Evolutionary conservation across 2,888 invertebrate species (phyloP), one percentile per base, ranked within the genome.

Genomic region (Entomobrya multifasciata): DNA sequence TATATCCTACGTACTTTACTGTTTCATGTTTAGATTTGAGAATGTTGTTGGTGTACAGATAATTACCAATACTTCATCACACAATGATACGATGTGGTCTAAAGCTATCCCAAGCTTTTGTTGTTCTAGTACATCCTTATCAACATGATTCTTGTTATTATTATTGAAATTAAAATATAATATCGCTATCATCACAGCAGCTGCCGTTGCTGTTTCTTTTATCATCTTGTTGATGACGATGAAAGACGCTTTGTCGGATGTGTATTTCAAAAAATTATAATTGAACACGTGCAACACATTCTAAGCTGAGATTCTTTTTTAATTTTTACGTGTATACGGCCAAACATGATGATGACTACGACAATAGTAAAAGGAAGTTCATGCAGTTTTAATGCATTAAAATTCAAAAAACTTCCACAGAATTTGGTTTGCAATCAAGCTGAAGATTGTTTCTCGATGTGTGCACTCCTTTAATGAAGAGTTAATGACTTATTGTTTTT

Each of bases 401-500:
- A 74, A 36, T 8, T 4, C 36, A 36, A 36, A 6, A 74, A 74
- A 70, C 49, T 17, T 74, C 30, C 22, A 15, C 52, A 47, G 47
- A 70, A 70, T 41, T 70, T 22, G 1, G 25, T 52, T 49, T 72
- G n/a, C 10, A 6, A 27, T 25, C 10, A 41, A 15, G 25, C 5
- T 52, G 25, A 30, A 36, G 47, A 20, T 17, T 30, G 17, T 62
- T 36, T 36, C 36, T 36, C 36, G 36, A n/a, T 55, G 60, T 60
- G 60, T 60, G 17, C 44, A 22, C n/a, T 47, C 72, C 74, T 52
- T 76, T 76, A 82, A 82, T 74, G 74, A 82, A 74, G 20, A 74
- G 67, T 77, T 84, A 62, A 84, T 85, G 72, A 78, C 78, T 78
- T 85, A 85, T 85, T 85, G 85, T 85, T 85, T 27, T 36, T 85